These are phyloP conservation scores for Eurosta solidaginis DNA, from an alignment of 1,140 invertebrate species.

Conservation along the genomic window DNA sequence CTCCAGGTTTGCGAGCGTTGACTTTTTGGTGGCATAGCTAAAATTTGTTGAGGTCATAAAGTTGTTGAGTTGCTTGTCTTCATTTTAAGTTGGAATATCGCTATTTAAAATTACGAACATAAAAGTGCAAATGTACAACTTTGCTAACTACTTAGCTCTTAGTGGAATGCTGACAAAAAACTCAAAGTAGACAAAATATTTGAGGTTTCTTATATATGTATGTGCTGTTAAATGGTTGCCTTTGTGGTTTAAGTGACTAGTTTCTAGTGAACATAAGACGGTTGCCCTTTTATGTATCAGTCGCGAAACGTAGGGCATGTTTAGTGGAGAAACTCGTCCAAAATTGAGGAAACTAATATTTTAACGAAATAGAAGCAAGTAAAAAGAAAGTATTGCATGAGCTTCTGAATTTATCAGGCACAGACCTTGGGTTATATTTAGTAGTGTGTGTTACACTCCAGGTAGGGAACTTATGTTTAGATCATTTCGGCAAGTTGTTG, in stretches of 20 bases:
- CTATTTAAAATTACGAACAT: conserved; percentile 3
- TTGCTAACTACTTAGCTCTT: background rate
- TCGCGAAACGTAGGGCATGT: too few relatives aligned
- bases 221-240: background rate
- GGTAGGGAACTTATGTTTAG: too few relatives aligned
- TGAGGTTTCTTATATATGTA: background rate
- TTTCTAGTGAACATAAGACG: background rate
- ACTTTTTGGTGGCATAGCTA: conserved; percentile 3
- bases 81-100: background rate
- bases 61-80: background rate
- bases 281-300: too few relatives aligned
- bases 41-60: conserved; percentile 17
- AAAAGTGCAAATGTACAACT: conserved; percentile 2
- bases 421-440: too few relatives aligned
- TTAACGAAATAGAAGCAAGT: too few relatives aligned
- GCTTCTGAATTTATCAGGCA: too few relatives aligned
- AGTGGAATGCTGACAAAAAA: background rate
- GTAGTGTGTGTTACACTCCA: too few relatives aligned
- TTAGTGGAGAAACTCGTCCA: too few relatives aligned
- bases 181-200: background rate
- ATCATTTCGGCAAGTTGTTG: too few relatives aligned
- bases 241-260: background rate
- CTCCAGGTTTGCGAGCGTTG: background rate
- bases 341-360: too few relatives aligned
- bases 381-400: too few relatives aligned